Base-by-base conservation (phyloP, 2,797 vertebrate species). In the Eutrigla gurnardus region DNA sequence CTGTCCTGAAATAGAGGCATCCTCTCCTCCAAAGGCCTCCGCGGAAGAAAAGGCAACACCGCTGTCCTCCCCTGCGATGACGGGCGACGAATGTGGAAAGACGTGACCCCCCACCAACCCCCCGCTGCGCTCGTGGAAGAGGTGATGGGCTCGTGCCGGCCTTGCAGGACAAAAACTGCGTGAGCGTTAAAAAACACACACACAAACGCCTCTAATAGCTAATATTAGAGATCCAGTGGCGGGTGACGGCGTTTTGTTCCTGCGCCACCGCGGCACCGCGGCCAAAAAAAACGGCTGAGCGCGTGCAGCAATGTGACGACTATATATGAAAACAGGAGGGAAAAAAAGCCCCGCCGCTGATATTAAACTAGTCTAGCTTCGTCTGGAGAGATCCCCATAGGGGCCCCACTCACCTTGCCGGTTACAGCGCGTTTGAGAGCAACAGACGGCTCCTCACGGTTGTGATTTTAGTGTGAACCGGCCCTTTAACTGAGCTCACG, bases 221-320 rank as follows among this genome's bases (percentile, higher is more conserved):
- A 32, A 15, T 11, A 50, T 12, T 7, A 42, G 5, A 59, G 10
- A 60, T 70, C 76, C 68, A 15, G 33, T 35, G 66, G 71, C 70
- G 4, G 57, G 36, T 33, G 15, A 13, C 43, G 43, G 13, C 6
- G 68, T 36, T 37, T 49, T 75, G 43, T 45, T 14, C 62, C 81
- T 87, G 10, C 81, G 84, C 81, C 81, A 80, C 89, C 74, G 81
- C 86, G 70, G 84, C 70, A 40, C 72, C 83, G 72, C 82, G 70
- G 88, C 68, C 70, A 6, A 7, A 2, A 33, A 32, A 89, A 70
- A 49, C 55, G 43, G 42, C 50, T 2, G 46, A 33, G 76, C 69
- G 66, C 32, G 75, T 32, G 11, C 17, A 49, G 18, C 52, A 0
- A 4, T 9, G 36, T 46, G 65, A 77, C 73, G n/a, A 11, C 58